Percentiles rank a stretch among this genome's conserved stretches.
phyloP scores from a whole-genome alignment of 2,113 vertebrate genomes.

The Pterocles burchelli region DNA sequence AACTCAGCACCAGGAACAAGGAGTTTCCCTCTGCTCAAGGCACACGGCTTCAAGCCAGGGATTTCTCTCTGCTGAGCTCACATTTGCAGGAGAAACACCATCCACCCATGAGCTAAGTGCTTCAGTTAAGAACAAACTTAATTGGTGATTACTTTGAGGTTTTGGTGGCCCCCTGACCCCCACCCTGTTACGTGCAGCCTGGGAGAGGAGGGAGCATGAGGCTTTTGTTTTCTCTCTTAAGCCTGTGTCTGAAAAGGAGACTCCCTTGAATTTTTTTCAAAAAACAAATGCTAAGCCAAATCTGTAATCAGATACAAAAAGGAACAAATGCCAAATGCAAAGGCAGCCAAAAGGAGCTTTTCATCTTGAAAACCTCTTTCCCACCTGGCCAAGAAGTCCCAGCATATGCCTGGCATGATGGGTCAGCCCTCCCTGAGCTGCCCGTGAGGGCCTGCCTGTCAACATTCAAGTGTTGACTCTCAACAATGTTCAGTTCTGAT shows the following conservation, averaged over 20 bases:
- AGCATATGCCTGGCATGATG: neutral
- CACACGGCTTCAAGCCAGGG: neutral
- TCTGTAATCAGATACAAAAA: conserved; percentile 28
- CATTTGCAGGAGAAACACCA: neutral
- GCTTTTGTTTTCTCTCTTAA: conserved; percentile 3
- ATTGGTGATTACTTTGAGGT: conserved; percentile 12
- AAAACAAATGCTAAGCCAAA: neutral
- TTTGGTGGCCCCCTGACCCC: neutral
- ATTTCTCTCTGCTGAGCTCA: conserved; percentile 15
- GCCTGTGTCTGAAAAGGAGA: neutral
- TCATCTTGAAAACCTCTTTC: conserved; percentile 4
- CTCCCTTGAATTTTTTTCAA: neutral
- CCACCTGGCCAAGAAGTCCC: neutral
- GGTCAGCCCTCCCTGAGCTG: neutral
- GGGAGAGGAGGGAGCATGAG: neutral
- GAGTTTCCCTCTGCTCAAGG: neutral
- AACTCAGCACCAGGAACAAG: neutral
- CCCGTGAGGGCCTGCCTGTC: neutral
- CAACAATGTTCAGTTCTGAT: neutral
- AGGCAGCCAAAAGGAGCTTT: conserved; percentile 17
- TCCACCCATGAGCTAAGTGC: neutral
- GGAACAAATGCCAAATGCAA: neutral
- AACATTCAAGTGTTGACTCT: neutral
- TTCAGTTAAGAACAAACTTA: conserved; percentile 6
- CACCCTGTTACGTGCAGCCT: neutral